Evolutionary conservation across 2,797 vertebrate species (phyloP), one percentile per base, ranked within the genome.

Genomic region (Parambassis ranga): DNA sequence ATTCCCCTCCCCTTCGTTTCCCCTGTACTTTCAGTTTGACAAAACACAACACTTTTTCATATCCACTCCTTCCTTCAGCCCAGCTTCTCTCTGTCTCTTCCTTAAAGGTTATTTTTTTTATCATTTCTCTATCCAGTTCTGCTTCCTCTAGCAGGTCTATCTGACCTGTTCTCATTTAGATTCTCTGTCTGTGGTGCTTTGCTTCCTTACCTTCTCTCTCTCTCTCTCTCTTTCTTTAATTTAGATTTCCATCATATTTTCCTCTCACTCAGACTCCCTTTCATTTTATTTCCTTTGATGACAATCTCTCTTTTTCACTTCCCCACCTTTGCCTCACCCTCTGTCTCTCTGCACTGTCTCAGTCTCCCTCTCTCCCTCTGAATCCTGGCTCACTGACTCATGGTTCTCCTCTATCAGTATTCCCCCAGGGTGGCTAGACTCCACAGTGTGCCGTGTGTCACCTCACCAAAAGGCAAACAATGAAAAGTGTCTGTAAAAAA

Each of bases 381-480:
- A n/a, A n/a, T n/a, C n/a, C 43, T n/a, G 32, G 56, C 66, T 77
- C 68, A 15, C 63, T 50, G 27, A 64, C 71, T 80, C 81, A 15
- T 28, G 61, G 26, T 31, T 68, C 63, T 57, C 38, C 42, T 67
- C 52, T 70, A 84, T 88, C 84, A 87, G 65, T 79, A 87, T 87
- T 87, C 85, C 79, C 75, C 20, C 23, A 24, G 68, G 66, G 71
- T 69, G 81, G 70, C 55, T 32, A 46, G 52, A 71, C 80, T 79
- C 58, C 58, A 71, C 80, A 57, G 48, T 72, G 79, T 82, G 73
- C 70, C 51, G 30, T 49, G 68, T 84, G 83, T 86, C 85, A 73
- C 65, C 65, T 75, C 80, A 67, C 70, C 69, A 65, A 52, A 71
- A 81, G 74, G 63, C 75, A 85, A 85, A 85, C 68, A 70, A 78